Conservation (phyloP, 2,888 invertebrate species). For the Ornithoptera alexandrae region DNA sequence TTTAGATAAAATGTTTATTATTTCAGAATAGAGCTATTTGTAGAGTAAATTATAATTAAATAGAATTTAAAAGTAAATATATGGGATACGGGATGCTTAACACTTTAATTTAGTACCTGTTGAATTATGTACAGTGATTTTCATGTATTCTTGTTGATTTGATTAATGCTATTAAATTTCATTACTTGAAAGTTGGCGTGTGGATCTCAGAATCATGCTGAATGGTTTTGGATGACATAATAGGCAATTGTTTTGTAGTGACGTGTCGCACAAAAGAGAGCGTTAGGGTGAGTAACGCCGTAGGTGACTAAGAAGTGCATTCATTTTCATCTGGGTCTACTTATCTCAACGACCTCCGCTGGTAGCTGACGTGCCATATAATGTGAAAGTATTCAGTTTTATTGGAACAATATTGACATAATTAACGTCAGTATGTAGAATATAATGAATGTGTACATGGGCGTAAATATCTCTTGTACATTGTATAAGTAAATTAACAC, state of each 20-base stretch:
- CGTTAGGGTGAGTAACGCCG: slow-evolving; percentile 15
- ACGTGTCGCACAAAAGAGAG: slow-evolving; percentile 13
- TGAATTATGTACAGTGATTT: no score
- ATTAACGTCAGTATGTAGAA: background rate
- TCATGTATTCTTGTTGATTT: no score
- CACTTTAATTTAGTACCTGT: no score
- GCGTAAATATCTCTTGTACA: background rate
- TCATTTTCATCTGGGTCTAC: slow-evolving; percentile 8
- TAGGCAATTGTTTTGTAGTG: slow-evolving; percentile 10
- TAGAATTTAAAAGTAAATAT: no score
- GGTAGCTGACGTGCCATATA: slow-evolving; percentile 11
- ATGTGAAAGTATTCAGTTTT: slow-evolving; percentile 8
- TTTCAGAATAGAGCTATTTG: no score
- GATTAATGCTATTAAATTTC: no score
- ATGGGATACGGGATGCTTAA: no score
- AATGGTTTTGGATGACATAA: slow-evolving; percentile 13
- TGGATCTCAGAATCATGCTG: background rate
- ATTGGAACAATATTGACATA: background rate
- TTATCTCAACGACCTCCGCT: slow-evolving; percentile 17
- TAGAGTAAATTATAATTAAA: no score
- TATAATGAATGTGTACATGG: background rate
- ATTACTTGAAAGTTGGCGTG: background rate
- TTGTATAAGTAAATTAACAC: background rate
- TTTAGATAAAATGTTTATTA: no score
- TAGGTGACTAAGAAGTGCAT: slow-evolving; percentile 5